Percentiles rank a stretch among this genome's conserved stretches.
Conservation (phyloP, 2,113 vertebrate genomes). For the Nibea coibor region DNA sequence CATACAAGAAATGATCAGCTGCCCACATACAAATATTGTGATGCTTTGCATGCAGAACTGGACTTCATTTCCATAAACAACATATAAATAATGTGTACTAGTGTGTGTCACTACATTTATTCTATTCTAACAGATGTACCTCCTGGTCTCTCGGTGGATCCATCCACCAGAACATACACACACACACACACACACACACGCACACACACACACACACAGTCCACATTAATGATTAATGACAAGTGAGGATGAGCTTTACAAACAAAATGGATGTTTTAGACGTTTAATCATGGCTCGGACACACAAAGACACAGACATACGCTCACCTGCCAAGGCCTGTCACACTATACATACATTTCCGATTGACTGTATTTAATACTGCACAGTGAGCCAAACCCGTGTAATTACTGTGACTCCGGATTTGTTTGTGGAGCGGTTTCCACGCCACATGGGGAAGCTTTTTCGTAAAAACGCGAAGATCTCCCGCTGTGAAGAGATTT, state of each 20-base stretch:
- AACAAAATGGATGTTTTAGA: not conserved
- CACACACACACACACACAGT: not conserved
- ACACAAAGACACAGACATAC: not conserved
- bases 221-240: too few species aligned
- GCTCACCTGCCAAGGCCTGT: too few species aligned
- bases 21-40: not conserved
- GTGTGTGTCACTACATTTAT: not conserved
- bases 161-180: conserved; percentile 1
- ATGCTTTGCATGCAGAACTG: conserved; percentile 9
- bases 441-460: not conserved
- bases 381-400: not conserved
- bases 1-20: not conserved
- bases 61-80: conserved; percentile 19
- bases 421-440: conserved; percentile 41
- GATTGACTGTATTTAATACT: conserved; percentile 1
- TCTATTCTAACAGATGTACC: not conserved
- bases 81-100: not conserved
- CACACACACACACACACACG: not conserved
- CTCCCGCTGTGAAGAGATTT: too few species aligned
- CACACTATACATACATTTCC: too few species aligned
- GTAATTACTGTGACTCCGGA: not conserved
- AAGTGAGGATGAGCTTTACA: not conserved
- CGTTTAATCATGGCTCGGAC: not conserved
- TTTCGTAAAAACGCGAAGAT: too few species aligned
- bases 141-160: not conserved